Evolutionary conservation across 2,888 invertebrate species (phyloP).

Genomic region (Limnephilus marmoratus): DNA sequence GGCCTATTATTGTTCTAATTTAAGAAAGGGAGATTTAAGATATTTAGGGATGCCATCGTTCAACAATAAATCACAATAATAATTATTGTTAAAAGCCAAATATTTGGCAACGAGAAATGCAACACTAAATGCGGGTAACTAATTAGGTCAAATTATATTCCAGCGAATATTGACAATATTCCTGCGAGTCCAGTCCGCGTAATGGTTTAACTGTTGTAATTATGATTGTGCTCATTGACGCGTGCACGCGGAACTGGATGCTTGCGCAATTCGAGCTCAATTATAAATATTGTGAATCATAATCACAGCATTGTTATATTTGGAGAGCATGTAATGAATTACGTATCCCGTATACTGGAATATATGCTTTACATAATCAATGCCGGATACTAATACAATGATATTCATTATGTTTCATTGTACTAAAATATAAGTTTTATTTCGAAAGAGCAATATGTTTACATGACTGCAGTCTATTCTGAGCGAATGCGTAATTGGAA

Average conservation of each 20-base stretch:
- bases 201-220: neutral
- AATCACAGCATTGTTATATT: neutral
- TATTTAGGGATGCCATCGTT: too few relatives aligned
- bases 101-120: neutral
- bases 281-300: neutral
- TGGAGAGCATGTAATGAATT: neutral
- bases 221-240: neutral
- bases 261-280: neutral
- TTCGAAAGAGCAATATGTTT: neutral
- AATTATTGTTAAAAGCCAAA: neutral
- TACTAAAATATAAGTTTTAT: too few relatives aligned
- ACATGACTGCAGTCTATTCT: neutral
- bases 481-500: neutral
- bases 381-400: neutral
- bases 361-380: neutral
- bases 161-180: neutral
- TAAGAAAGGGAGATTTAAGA: too few relatives aligned
- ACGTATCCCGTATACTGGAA: neutral
- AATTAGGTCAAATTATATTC: neutral
- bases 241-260: neutral
- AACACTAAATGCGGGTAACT: neutral
- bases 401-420: too few relatives aligned
- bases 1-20: too few relatives aligned
- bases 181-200: neutral
- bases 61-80: neutral